Percentiles rank a stretch among this genome's conserved stretches.
Evolutionary conservation across 1,140 invertebrate genomes (phyloP).

Genomic region (Thereuonema tuberculata): DNA sequence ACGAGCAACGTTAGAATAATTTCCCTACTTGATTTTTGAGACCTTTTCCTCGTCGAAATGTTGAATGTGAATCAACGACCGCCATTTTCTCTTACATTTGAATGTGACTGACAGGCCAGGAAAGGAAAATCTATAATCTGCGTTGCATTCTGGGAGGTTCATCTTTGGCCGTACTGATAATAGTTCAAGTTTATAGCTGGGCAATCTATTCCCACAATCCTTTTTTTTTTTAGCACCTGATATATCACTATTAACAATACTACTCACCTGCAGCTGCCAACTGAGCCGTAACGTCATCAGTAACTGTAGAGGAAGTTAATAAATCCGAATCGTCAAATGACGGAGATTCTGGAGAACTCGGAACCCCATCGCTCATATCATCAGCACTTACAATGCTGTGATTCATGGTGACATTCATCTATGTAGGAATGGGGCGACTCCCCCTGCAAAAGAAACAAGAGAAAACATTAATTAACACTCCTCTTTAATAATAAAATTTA

Average conservation of each 20-base stretch:
- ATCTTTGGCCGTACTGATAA: too few relatives aligned
- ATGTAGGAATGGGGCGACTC: neutral
- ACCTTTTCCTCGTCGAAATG: too few relatives aligned
- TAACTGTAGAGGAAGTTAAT: conserved; percentile 37
- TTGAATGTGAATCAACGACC: too few relatives aligned
- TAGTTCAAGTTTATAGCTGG: too few relatives aligned
- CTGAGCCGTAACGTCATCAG: conserved; percentile 88
- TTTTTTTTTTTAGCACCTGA: neutral
- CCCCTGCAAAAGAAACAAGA: neutral
- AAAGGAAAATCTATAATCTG: too few relatives aligned
- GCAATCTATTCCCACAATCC: too few relatives aligned
- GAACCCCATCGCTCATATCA: conserved; percentile 26
- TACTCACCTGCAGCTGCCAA: conserved; percentile 71
- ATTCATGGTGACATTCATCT: conserved; percentile 13
- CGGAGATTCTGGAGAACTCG: conserved; percentile 33
- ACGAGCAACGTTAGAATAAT: too few relatives aligned
- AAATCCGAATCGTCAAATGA: conserved; percentile 35
- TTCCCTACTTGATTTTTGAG: too few relatives aligned
- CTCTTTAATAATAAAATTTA: neutral
- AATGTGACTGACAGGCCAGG: too few relatives aligned
- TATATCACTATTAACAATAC: neutral
- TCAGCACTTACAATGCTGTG: conserved; percentile 20
- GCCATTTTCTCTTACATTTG: too few relatives aligned
- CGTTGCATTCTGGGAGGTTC: too few relatives aligned
- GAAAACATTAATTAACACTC: neutral